Evolutionary conservation across 2,113 vertebrate genomes (phyloP).

Genomic region (Sinosuthora webbiana): DNA sequence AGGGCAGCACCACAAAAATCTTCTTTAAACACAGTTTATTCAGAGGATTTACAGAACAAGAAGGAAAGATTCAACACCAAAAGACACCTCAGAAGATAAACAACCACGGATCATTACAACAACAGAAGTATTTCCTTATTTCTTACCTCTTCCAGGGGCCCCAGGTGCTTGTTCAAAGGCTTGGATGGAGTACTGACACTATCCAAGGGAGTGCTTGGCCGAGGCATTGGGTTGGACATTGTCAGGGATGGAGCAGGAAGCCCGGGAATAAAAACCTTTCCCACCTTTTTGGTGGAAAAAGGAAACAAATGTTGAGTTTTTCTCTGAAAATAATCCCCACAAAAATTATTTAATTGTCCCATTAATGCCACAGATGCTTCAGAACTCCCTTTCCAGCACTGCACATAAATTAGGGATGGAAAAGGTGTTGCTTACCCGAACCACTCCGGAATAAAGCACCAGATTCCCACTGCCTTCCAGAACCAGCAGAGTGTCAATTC

Average conservation of each 20-base stretch:
- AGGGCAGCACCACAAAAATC: neutral
- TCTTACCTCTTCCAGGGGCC: slow-evolving; percentile 86
- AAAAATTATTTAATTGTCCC: neutral
- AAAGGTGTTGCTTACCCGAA: slow-evolving; percentile 76
- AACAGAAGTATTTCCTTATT: neutral
- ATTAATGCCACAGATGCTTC: neutral
- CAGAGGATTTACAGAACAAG: neutral
- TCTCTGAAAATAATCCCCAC: neutral
- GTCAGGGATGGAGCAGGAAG: slow-evolving; percentile 84
- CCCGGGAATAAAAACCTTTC: slow-evolving; percentile 92
- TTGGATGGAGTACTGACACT: slow-evolving; percentile 85
- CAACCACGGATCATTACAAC: neutral
- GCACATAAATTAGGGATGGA: neutral
- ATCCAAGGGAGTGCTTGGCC: slow-evolving; percentile 81
- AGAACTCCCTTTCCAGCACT: neutral
- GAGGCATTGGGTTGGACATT: slow-evolving; percentile 79
- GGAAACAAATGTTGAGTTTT: neutral
- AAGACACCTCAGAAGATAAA: neutral
- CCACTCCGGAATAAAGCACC: slow-evolving; percentile 92
- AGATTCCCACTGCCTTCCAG: slow-evolving; percentile 90
- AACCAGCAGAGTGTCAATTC: slow-evolving; percentile 86
- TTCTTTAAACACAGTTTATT: neutral
- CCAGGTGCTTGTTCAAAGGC: slow-evolving; percentile 81
- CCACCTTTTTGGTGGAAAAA: slow-evolving; percentile 79
- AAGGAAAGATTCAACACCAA: neutral